Conservation (phyloP, 2,113 vertebrate genomes). For the Empidonax alnorum region DNA sequence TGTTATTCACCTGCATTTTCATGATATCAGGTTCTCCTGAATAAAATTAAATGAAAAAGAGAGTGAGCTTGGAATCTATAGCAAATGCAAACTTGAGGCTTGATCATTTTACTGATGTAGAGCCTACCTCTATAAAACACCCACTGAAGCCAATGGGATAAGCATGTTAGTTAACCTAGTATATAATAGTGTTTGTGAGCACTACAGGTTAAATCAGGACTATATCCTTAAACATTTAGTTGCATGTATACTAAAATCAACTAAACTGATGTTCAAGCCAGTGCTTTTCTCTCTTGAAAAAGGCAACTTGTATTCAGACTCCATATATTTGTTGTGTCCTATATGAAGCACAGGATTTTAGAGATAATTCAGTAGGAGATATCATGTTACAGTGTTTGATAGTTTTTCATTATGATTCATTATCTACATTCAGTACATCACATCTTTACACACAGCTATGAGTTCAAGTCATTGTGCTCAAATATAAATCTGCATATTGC, state of each 20-base stretch:
- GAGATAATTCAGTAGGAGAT: neutral
- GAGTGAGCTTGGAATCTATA: neutral
- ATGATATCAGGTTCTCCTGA: neutral
- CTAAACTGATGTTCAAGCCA: neutral
- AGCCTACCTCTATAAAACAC: neutral
- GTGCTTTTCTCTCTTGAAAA: neutral
- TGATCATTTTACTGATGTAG: neutral
- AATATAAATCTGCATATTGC: neutral
- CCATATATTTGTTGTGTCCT: neutral
- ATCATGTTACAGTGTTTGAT: neutral
- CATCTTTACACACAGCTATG: neutral
- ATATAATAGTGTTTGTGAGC: neutral
- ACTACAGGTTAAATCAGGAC: neutral
- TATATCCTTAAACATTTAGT: neutral
- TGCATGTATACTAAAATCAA: neutral
- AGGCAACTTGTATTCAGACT: neutral
- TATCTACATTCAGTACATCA: neutral
- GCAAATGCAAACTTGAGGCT: neutral
- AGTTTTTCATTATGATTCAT: neutral
- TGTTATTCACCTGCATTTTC: neutral
- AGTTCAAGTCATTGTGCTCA: neutral
- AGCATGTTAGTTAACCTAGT: neutral
- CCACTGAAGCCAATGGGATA: neutral
- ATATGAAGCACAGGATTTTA: neutral
- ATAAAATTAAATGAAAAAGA: neutral